Conservation (phyloP, 2,797 vertebrate genomes). For the Sebastes dallii region DNA sequence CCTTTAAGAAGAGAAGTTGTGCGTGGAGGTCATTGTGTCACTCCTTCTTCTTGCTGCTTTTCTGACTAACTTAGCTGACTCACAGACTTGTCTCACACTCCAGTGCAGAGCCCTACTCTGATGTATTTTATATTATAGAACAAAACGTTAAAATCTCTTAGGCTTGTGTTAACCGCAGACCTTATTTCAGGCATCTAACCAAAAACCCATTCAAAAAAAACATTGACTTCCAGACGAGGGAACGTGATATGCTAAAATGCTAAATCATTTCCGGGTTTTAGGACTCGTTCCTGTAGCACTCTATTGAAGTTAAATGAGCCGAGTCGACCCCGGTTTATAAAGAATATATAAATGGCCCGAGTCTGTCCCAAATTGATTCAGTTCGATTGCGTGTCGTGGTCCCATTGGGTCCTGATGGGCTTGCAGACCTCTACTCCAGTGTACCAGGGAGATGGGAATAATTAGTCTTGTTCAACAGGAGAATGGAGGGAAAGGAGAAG, state of each 20-base stretch:
- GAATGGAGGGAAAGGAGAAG: not conserved
- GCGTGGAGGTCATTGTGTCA: not conserved
- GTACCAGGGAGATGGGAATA: constrained; percentile 4
- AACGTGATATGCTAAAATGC: no score
- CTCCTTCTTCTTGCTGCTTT: not conserved
- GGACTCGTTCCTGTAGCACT: no score
- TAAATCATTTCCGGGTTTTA: no score
- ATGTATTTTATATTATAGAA: no score
- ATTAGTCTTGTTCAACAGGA: not conserved
- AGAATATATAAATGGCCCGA: not conserved
- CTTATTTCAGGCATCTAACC: no score
- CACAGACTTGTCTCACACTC: not conserved
- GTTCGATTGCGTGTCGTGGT: not conserved
- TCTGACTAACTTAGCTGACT: not conserved
- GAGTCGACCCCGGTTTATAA: not conserved
- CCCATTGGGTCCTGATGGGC: not conserved
- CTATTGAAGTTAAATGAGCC: not conserved
- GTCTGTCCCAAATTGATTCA: not conserved
- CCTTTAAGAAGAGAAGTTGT: constrained; percentile 4
- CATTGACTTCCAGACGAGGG: no score
- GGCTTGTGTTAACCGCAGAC: no score
- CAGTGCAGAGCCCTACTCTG: not conserved
- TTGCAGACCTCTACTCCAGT: not conserved
- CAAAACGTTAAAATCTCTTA: no score
- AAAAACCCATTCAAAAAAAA: no score